These are phyloP conservation scores for Parnassius orleans DNA, from an alignment of 2,888 invertebrate genomes.

Conservation along the genomic window DNA sequence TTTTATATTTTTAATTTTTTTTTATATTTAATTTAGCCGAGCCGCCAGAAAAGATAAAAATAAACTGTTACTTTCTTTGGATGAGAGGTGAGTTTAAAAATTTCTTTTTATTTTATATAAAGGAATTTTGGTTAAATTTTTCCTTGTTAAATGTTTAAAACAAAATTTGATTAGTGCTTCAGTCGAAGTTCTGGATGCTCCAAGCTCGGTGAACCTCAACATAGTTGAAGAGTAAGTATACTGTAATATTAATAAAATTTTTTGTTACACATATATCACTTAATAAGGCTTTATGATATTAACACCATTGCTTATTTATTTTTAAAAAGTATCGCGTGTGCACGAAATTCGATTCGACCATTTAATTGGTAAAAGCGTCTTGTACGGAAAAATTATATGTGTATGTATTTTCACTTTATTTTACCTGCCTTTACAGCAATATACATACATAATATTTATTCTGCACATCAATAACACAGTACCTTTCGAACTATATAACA, in stretches of 20 bases:
- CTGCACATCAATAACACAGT: no score
- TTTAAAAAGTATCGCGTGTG: no score
- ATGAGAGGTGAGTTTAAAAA: conserved; percentile 33
- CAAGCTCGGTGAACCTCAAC: conserved; percentile 34
- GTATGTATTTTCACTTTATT: no score
- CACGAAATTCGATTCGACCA: no score
- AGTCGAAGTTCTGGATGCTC: conserved; percentile 32
- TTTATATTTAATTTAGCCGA: conserved; percentile 31
- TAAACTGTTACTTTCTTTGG: conserved; percentile 35
- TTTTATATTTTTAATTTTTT: conserved; percentile 23
- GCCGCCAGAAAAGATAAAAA: conserved; percentile 33
- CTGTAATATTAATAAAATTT: neutral
- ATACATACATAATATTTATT: no score
- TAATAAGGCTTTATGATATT: no score
- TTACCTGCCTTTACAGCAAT: no score
- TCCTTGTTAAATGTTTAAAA: neutral
- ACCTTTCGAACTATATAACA: no score
- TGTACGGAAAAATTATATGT: no score
- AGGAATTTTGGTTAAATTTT: neutral
- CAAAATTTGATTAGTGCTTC: conserved; percentile 39
- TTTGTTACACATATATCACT: no score
- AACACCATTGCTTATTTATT: no score
- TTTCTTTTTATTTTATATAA: neutral
- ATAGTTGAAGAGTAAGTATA: conserved; percentile 48
- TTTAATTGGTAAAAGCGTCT: no score